Evolutionary conservation across 64 coral and sea anemone species (phyloP), one percentile per base, ranked within the genome.

Genomic region (Pocillopora damicornis): DNA sequence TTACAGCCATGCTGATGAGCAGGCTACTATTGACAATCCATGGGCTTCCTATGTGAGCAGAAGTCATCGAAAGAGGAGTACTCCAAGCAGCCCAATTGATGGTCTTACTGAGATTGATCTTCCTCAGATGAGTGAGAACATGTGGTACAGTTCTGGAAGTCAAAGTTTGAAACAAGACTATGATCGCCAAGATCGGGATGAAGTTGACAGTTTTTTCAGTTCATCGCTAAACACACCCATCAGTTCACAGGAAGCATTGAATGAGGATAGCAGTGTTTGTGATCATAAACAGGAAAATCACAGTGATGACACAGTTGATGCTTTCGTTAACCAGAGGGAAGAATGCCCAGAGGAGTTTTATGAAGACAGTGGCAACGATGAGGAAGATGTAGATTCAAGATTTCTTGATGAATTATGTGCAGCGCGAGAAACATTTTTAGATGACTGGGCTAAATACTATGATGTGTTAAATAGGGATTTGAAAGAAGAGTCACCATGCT

Each of bases 401-500:
- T 97, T 97, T 58, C 17, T 97, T 26, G 83, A 97, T 38, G 91
- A 97, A 67, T 78, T 97, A n/a, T 97, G 64, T 64, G 90, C 37
- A 37, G 76, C 73, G 59, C 75, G 94, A 9, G 94, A 97, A 87
- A 89, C 63, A n/a, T 61, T 61, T 26, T 59, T 79, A 60, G 94
- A 97, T 58, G 88, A 92, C 25, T 97, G 94, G 94, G 75, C 80
- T 38, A 90, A 88, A 63, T 97, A 97, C 73, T 93, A 92, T 79
- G 73, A 97, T 56, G 18, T 97, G 0, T 30, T 85, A 22, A 56
- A 13, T 22, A 35, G 20, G 57, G 81, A 65, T 26, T 72, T 85
- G 72, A 67, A 38, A 26, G 64, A 85, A 15, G 37, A 57, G 35
- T 37, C 20, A 30, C 11, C 20, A 26, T 85, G 15, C 51, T n/a